Percentiles rank a stretch among this genome's conserved stretches.
phyloP scores from a whole-genome alignment of 2,113 vertebrate species.

The Suncus etruscus region DNA sequence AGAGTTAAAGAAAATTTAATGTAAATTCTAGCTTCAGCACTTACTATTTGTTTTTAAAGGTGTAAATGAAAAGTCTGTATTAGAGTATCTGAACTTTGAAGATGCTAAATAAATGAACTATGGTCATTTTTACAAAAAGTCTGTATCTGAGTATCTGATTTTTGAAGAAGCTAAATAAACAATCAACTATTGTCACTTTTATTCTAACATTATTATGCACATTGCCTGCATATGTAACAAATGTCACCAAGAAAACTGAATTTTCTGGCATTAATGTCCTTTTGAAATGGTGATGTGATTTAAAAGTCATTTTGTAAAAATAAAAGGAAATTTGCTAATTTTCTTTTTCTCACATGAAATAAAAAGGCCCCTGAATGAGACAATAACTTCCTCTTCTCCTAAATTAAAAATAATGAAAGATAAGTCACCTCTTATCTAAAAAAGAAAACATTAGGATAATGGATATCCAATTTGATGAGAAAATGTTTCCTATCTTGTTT shows the following conservation, averaged over 20 bases:
- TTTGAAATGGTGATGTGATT: conserved; percentile 50
- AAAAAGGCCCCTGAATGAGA: conserved; percentile 43
- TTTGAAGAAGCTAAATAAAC: too few relatives aligned
- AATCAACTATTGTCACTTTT: background rate
- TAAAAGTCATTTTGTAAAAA: conserved; percentile 62
- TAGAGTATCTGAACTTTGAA: background rate
- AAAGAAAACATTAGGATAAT: conserved; percentile 62
- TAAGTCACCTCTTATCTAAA: conserved; percentile 57
- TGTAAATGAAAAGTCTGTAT: background rate
- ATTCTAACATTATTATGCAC: background rate
- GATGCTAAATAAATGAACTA: background rate
- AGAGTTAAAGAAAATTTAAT: background rate
- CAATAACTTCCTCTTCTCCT: background rate
- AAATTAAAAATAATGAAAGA: conserved; percentile 70
- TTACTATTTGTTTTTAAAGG: background rate
- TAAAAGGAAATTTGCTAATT: conserved; percentile 56
- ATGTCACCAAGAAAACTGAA: background rate
- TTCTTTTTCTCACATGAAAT: conserved; percentile 56
- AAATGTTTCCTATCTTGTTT: conserved; percentile 59
- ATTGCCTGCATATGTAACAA: background rate
- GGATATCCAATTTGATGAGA: conserved; percentile 31
- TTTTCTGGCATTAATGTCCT: background rate
- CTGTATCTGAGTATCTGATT: too few relatives aligned
- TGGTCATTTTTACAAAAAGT: too few relatives aligned
- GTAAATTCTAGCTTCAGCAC: background rate